Evolutionary conservation across 2,888 invertebrate genomes (phyloP).

Genomic region (Rutpela maculata): DNA sequence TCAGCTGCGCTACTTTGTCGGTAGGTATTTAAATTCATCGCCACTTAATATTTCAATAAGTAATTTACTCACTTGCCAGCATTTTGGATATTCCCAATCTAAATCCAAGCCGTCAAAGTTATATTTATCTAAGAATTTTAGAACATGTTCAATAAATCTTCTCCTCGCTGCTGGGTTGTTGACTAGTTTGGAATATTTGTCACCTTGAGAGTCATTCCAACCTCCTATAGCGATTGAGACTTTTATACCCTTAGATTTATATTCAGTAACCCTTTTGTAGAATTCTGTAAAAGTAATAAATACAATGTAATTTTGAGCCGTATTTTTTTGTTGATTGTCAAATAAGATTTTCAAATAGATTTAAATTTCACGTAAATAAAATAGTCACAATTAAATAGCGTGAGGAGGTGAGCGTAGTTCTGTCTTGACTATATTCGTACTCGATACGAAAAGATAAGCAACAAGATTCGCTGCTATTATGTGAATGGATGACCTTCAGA

Average conservation of each 20-base stretch:
- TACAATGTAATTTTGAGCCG: neutral
- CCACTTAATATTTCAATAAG: neutral
- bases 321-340: no score
- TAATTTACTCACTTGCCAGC: slow-evolving; percentile 83
- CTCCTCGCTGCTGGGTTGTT: slow-evolving; percentile 84
- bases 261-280: slow-evolving; percentile 88
- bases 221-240: slow-evolving; percentile 94
- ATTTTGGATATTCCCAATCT: slow-evolving; percentile 96
- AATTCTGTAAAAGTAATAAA: slow-evolving; percentile 77
- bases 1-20: no score
- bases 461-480: no score
- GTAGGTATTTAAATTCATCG: neutral
- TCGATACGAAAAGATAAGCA: no score
- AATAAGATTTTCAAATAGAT: no score
- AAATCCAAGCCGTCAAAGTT: slow-evolving; percentile 95
- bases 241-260: slow-evolving; percentile 87
- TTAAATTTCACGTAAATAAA: no score
- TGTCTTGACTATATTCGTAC: no score
- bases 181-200: slow-evolving; percentile 91
- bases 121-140: slow-evolving; percentile 86
- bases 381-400: no score
- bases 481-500: no score
- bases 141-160: slow-evolving; percentile 84
- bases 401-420: no score
- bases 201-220: slow-evolving; percentile 95